Evolutionary conservation across 2,888 invertebrate species (phyloP), one percentile per base, ranked within the genome.

Genomic region (Smittia aterrima): DNA sequence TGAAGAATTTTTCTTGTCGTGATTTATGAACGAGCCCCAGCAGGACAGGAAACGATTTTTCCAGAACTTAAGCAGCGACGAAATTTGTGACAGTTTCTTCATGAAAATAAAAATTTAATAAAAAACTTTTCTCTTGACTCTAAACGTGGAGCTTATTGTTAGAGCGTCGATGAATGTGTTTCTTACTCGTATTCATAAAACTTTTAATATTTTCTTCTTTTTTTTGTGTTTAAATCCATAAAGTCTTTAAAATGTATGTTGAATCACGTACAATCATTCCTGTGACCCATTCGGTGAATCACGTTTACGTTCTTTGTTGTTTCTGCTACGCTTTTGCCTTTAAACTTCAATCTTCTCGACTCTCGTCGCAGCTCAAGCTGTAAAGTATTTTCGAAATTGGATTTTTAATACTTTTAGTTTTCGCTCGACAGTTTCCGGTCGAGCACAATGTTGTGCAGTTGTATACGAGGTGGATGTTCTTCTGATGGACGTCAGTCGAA

Each of bases 251-350:
- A 72, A 38, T 22, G 58, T 72, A 72, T 72, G 72, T 47, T 72
- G 40, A 24, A 62, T 62, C 72, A 72, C 72, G 72, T 72, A 72
- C 72, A 62, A 54, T 62, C 62, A 25, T 72, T 72, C 72, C 72
- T 72, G 72, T 32, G 72, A 72, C 72, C 72, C 47, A 72, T 72
- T 72, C 72, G 72, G 62, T 72, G 72, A 64, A 72, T 72, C 72
- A 72, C 72, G 72, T 72, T 72, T 32, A 40, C 53, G n/a, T 72
- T 38, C 32, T 67, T 67, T 67, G 16, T 67, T 20, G 24, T 66
- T 66, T 22, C 27, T 27, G 66, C 22, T 27, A 66, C 40, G 62
- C 41, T 41, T n/a, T 27, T 58, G 58, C 20, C 62, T 40, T 72
- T 72, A 58, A 22, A 62, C 72, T 67, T 18, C 20, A 67, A 41